Evolutionary conservation across 2,797 vertebrate species (phyloP).

Genomic region (Nyctibius grandis): DNA sequence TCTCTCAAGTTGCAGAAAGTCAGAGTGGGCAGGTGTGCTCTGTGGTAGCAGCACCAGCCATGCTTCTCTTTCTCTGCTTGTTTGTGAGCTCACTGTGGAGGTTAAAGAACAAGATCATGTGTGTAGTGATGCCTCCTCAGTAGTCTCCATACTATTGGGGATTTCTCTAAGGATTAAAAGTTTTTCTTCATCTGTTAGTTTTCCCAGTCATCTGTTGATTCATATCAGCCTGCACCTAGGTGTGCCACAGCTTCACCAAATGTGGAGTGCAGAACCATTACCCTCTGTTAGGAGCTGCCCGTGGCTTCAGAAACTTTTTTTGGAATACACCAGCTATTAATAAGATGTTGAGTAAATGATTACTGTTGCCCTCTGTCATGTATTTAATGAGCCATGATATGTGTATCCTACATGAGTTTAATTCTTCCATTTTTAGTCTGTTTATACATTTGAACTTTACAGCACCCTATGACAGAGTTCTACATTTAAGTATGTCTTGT

Average conservation of each 20-base stretch:
- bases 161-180: neutral
- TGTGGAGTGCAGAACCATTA: neutral
- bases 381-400: neutral
- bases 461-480: neutral
- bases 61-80: neutral
- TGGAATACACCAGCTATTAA: neutral
- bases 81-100: neutral
- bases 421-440: neutral
- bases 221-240: neutral
- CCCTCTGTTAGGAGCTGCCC: neutral
- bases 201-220: neutral
- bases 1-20: neutral
- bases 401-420: neutral
- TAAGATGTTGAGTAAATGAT: neutral
- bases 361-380: neutral
- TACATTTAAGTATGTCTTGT: neutral
- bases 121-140: neutral
- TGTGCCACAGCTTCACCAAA: neutral
- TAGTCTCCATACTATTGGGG: neutral
- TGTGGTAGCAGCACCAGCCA: neutral
- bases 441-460: neutral
- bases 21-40: neutral
- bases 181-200: neutral
- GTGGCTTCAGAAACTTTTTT: neutral
- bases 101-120: neutral